Evolutionary conservation across 1,140 invertebrate genomes (phyloP).

Genomic region (Drosophila repletoides): DNA sequence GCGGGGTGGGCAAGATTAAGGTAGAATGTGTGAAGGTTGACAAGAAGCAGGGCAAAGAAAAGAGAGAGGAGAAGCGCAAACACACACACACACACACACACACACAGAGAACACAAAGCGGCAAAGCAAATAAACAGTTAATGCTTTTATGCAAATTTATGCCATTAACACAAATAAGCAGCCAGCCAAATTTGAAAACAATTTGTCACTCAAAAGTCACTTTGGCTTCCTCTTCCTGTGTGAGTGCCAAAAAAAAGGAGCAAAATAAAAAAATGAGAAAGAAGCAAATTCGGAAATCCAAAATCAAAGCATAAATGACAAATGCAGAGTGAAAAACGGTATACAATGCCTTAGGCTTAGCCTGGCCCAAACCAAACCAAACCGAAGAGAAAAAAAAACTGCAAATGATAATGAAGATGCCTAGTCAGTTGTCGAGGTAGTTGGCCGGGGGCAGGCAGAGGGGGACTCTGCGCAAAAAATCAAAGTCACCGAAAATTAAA

Average conservation of each 20-base stretch:
- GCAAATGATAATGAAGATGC: conserved; percentile 71
- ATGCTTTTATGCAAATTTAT: conserved; percentile 81
- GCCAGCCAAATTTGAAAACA: conserved; percentile 74
- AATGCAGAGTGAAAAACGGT: conserved; percentile 49
- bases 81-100: too few relatives aligned
- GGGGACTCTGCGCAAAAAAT: conserved; percentile 59
- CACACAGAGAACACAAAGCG: conserved; percentile 38
- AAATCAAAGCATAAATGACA: conserved; percentile 71
- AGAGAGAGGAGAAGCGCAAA: not conserved
- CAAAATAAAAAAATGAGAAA: conserved; percentile 32
- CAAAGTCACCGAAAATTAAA: conserved; percentile 80
- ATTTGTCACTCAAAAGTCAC: conserved; percentile 81
- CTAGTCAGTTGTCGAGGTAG: conserved; percentile 57
- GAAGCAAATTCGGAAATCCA: conserved; percentile 19
- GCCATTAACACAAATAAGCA: conserved; percentile 80
- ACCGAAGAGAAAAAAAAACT: not conserved
- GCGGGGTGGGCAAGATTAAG: conserved; percentile 18
- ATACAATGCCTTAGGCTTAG: conserved; percentile 5
- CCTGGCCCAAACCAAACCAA: conserved; percentile 19
- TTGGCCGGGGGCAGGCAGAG: conserved; percentile 5
- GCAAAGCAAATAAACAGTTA: conserved; percentile 80
- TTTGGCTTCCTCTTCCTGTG: conserved; percentile 40
- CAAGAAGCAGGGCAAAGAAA: not conserved
- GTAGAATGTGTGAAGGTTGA: not conserved
- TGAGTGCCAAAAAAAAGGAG: conserved; percentile 10